These are phyloP conservation scores for Cyanoderma ruficeps DNA, from an alignment of 2,113 vertebrate species.

Conservation along the genomic window DNA sequence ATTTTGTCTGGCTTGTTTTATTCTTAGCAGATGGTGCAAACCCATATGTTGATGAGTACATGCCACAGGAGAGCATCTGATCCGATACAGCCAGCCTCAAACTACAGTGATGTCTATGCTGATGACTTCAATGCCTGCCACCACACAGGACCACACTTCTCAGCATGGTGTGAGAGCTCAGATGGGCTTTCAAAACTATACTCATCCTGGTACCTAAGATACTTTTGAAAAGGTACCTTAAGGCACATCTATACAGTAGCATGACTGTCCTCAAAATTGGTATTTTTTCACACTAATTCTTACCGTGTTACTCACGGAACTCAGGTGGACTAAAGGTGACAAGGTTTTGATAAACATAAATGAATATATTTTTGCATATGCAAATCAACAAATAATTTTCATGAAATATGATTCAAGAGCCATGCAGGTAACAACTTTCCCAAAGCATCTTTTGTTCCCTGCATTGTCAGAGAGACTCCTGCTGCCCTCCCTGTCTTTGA, in stretches of 20 bases:
- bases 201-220: background rate
- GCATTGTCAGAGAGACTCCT: background rate
- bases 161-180: background rate
- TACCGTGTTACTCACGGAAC: fast-evolving
- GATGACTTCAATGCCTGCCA: background rate
- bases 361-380: background rate
- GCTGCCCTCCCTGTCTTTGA: background rate
- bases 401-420: background rate
- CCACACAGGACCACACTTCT: background rate
- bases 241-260: background rate
- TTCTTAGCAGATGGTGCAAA: slow-evolving; percentile 49
- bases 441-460: background rate
- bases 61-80: slow-evolving; percentile 12
- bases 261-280: background rate
- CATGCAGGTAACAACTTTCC: background rate
- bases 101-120: background rate
- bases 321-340: background rate
- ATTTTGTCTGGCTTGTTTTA: slow-evolving; percentile 58
- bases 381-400: background rate
- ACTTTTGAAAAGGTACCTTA: background rate
- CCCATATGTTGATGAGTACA: slow-evolving; percentile 12
- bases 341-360: background rate
- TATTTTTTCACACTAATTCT: background rate
- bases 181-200: background rate
- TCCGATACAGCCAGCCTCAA: background rate